Evolutionary conservation across 2,113 vertebrate species (phyloP), one percentile per base, ranked within the genome.

Genomic region (Pteruthius melanotis): DNA sequence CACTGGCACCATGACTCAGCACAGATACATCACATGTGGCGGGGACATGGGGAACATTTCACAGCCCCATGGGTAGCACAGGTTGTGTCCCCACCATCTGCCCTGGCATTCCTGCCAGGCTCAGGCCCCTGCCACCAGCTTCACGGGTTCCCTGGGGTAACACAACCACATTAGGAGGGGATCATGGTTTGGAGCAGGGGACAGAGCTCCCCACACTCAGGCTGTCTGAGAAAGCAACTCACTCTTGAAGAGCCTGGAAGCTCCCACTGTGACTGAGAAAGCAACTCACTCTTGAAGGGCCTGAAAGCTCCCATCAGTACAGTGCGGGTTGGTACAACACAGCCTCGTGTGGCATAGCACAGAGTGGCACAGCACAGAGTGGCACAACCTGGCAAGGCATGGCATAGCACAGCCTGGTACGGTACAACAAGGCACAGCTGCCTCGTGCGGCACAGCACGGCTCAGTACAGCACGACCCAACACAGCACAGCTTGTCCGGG

Each of bases 1-100:
- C 57, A 3, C 45, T 9, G 28, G 18, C 74, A 76, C 44, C 7
- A 2, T 95, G 95, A 96, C 96, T 95, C 94, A 95, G 92, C 96
- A 97, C 65, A 82, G 81, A 91, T 89, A 93, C 91, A 45, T 40
- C 7, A 1, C 31, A 6, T 9, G 3, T 11, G 17, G 39, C 1
- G 6, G 23, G 44, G 53, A 60, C 3, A 5, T 6, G 31, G 59
- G 59, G 11, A 0, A 17, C 31, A 11, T 22, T 2, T 18, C 47
- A 54, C 2, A 3, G 12, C 13, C 15, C 35, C 16, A 3, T 0
- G 2, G 4, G 21, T 4, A 44, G 42, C 35, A 53, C 9, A 1
- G 1, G 9, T 17, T 63, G 33, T 3, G 3, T 13, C 30, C 11
- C 12, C 20, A 6, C 21, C 4, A 6, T 16, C 24, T 0, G 0